phyloP scores from a whole-genome alignment of 2,888 invertebrate species.

The Celastrina argiolus region DNA sequence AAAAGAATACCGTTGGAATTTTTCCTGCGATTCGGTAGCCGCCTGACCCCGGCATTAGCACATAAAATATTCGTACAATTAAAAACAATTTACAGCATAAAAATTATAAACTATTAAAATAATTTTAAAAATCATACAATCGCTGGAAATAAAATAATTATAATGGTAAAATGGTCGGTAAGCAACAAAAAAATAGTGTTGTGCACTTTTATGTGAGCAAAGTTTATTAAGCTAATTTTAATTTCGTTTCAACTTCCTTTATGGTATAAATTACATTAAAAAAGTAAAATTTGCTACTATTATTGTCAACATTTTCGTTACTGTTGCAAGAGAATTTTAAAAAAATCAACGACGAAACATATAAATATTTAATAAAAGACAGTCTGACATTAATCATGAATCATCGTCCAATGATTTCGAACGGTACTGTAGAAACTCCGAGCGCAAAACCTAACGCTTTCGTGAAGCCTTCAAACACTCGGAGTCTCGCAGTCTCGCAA shows the following conservation, averaged over 20 bases:
- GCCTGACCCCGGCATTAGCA: conserved; percentile 14
- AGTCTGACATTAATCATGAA: background rate
- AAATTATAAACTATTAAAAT: conserved; percentile 9
- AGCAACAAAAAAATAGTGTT: background rate
- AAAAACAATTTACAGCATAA: conserved; percentile 8
- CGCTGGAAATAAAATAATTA: background rate
- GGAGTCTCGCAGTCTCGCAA: conserved; percentile 26
- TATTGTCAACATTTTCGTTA: background rate
- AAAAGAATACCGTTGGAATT: background rate
- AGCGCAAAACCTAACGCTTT: conserved; percentile 41
- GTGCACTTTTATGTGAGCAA: background rate
- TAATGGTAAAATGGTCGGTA: background rate
- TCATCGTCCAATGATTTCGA: background rate
- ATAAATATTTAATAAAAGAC: background rate
- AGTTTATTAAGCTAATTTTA: background rate
- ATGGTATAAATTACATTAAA: background rate
- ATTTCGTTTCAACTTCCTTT: background rate
- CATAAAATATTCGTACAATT: background rate
- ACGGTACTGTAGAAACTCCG: conserved; percentile 31
- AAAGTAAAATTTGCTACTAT: background rate
- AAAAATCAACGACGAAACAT: background rate
- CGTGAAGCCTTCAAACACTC: conserved; percentile 35
- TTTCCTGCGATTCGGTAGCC: background rate
- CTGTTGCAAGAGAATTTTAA: background rate
- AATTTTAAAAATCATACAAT: background rate